Conservation (phyloP, 1,140 invertebrate species). For the Vanessa tameamea region DNA sequence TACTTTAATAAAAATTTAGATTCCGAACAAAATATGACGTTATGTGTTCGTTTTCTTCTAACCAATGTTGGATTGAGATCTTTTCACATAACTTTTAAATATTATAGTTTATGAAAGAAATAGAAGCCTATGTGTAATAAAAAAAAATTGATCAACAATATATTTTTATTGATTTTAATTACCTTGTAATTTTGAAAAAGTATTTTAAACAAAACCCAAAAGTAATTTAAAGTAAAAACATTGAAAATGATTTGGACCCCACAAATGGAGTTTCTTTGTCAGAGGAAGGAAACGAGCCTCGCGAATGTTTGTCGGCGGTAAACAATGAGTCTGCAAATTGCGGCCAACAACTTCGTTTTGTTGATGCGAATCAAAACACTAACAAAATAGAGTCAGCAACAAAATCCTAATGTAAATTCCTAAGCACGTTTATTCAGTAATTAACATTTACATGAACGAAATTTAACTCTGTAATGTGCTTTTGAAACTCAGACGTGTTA, state of each 20-base stretch:
- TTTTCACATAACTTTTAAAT: no score
- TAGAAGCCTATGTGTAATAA: no score
- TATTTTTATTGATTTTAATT: no score
- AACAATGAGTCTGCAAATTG: slow-evolving; percentile 39
- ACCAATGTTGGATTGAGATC: no score
- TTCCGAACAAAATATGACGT: background rate
- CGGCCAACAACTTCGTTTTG: slow-evolving; percentile 24
- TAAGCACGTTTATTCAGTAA: slow-evolving; percentile 4
- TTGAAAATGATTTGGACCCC: slow-evolving; percentile 22
- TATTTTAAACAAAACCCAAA: slow-evolving; percentile 1
- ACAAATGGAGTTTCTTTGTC: slow-evolving; percentile 32
- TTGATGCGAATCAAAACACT: slow-evolving; percentile 26
- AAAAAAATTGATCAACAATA: no score
- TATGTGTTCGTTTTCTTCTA: no score
- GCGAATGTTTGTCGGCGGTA: slow-evolving; percentile 31
- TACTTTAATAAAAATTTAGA: background rate
- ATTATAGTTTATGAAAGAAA: no score
- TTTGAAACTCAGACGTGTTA: background rate
- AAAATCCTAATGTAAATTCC: slow-evolving; percentile 3
- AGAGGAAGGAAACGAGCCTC: slow-evolving; percentile 29
- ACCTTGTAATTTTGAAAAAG: background rate
- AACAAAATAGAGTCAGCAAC: slow-evolving; percentile 7
- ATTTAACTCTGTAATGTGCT: background rate
- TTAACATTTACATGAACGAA: background rate
- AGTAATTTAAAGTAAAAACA: slow-evolving; percentile 27